A percentile compares a stretch with the other conserved stretches of the same genome.
These are phyloP conservation scores for Ochropleura leucogaster DNA, from an alignment of 2,888 invertebrate species.

Conservation along the genomic window DNA sequence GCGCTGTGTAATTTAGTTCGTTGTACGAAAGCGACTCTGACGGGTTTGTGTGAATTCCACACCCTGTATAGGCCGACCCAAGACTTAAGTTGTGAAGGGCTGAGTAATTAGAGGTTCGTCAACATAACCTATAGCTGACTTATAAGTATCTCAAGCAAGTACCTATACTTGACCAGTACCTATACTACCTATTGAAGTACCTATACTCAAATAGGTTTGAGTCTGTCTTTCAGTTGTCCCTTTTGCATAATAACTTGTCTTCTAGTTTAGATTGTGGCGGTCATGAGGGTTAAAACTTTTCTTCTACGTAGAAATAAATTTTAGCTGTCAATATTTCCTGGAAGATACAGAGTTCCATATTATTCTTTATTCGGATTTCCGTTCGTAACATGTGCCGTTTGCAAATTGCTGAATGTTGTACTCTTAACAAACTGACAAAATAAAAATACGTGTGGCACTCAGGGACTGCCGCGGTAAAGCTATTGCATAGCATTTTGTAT, in stretches of 20 bases:
- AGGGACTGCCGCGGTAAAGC: no score
- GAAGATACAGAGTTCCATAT: no score
- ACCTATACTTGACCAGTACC: no score
- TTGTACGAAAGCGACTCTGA: no score
- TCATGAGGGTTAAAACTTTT: background rate
- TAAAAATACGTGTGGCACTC: no score
- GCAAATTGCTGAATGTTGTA: conserved; percentile 46
- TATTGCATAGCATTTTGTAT: no score
- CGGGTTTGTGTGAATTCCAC: no score
- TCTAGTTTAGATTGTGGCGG: background rate
- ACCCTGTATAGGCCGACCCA: background rate
- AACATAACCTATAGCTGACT: background rate
- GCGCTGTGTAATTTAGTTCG: no score
- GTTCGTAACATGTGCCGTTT: conserved; percentile 21
- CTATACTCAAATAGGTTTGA: no score
- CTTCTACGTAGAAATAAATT: background rate
- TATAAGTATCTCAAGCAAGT: background rate
- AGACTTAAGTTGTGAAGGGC: background rate
- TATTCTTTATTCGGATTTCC: conserved; percentile 23
- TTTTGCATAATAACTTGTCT: background rate
- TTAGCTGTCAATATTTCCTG: no score
- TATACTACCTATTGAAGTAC: no score
- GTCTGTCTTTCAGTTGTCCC: background rate
- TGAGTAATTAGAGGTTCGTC: background rate
- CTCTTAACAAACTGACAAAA: conserved; percentile 17